A percentile compares a stretch with the other conserved stretches of the same genome.
Conservation (phyloP, 2,797 vertebrate species). For the Mico argentatus region DNA sequence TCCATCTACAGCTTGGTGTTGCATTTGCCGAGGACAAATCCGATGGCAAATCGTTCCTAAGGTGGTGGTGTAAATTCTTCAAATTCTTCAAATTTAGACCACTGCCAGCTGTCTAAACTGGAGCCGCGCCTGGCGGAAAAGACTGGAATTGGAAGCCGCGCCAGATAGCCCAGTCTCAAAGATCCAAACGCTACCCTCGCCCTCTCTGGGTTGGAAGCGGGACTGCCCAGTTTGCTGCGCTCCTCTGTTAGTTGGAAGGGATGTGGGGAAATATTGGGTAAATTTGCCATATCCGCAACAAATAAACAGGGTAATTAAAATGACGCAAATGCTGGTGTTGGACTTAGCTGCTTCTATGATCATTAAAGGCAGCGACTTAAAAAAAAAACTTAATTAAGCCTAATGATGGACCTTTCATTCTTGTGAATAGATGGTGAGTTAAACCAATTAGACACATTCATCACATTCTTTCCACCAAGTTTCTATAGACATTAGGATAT, state of each 20-base stretch:
- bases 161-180: background rate
- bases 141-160: background rate
- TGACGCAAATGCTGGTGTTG: constrained; percentile 69
- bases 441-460: constrained; percentile 78
- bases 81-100: background rate
- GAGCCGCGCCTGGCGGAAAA: background rate
- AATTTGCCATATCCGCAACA: constrained; percentile 44
- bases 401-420: constrained; percentile 80
- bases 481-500: constrained; percentile 75
- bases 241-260: background rate
- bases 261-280: constrained; percentile 52
- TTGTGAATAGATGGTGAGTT: constrained; percentile 75
- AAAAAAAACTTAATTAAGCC: constrained; percentile 75
- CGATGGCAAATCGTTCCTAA: background rate
- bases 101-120: background rate
- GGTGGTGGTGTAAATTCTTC: background rate
- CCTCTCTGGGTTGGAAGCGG: background rate
- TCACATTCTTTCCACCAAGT: constrained; percentile 80
- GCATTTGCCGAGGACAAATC: constrained; percentile 19
- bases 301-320: constrained; percentile 73
- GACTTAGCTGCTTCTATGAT: constrained; percentile 79
- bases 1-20: background rate
- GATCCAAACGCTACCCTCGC: background rate
- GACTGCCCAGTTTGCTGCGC: background rate
- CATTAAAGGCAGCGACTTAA: constrained; percentile 80